These are phyloP conservation scores for Decapterus maruadsi DNA, from an alignment of 2,797 vertebrate genomes.

Conservation along the genomic window DNA sequence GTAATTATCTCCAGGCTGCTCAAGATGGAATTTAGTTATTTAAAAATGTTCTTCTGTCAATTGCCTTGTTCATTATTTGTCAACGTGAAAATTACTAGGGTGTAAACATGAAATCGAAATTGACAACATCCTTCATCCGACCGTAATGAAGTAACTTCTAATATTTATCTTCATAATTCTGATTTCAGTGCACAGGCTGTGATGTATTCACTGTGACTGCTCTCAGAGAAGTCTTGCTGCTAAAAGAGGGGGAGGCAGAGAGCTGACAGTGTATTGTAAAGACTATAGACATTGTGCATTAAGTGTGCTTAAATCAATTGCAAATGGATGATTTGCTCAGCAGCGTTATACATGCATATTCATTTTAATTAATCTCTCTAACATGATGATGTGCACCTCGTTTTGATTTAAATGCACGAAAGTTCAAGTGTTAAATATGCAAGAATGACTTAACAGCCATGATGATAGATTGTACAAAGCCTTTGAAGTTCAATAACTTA, in stretches of 20 bases:
- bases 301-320: too few species aligned
- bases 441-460: too few species aligned
- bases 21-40: slow-evolving; percentile 35
- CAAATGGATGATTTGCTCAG: too few species aligned
- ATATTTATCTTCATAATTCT: slow-evolving; percentile 9
- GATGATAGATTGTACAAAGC: too few species aligned
- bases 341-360: too few species aligned
- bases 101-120: slow-evolving; percentile 54
- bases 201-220: background rate
- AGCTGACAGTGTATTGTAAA: background rate
- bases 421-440: background rate
- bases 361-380: too few species aligned
- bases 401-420: background rate
- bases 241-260: background rate
- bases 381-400: background rate
- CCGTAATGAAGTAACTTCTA: background rate
- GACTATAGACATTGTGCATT: too few species aligned
- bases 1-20: slow-evolving; percentile 57
- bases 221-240: background rate
- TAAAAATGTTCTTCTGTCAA: slow-evolving; percentile 33
- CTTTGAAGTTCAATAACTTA: too few species aligned
- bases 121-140: slow-evolving; percentile 36
- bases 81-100: slow-evolving; percentile 33
- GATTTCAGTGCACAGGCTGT: slow-evolving; percentile 16
- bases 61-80: slow-evolving; percentile 46